Percentiles rank a stretch among this genome's conserved stretches.
phyloP scores from a whole-genome alignment of 2,113 vertebrate species.

The Phalacrocorax pelagicus region DNA sequence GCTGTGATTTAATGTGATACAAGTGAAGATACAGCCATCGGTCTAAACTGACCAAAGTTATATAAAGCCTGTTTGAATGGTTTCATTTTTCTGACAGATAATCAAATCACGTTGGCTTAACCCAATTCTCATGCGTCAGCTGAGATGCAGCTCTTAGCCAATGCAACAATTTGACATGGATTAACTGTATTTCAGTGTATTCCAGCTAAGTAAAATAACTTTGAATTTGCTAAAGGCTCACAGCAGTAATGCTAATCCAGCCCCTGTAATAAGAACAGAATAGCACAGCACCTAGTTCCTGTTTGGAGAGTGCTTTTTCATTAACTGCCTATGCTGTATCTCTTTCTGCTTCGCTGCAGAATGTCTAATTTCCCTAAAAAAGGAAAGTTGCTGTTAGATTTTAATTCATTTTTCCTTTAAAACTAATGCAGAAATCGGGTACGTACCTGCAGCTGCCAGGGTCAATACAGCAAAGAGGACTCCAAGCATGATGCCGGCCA shows the following conservation, averaged over 20 bases:
- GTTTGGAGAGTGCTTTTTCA: background rate
- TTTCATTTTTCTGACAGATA: background rate
- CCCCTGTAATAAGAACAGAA: background rate
- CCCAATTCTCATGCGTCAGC: background rate
- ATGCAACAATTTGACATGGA: background rate
- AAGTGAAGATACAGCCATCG: background rate
- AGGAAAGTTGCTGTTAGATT: background rate
- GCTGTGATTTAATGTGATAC: background rate
- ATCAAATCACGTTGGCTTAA: background rate
- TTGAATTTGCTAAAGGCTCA: background rate
- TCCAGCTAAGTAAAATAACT: background rate
- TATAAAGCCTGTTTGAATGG: background rate
- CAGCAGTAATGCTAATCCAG: background rate
- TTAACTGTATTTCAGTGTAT: background rate
- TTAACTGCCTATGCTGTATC: background rate
- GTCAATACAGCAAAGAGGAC: background rate
- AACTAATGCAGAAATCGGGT: background rate
- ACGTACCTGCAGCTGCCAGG: constrained; percentile 57
- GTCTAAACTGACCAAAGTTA: background rate
- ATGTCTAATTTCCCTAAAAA: background rate
- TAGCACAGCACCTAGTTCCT: background rate
- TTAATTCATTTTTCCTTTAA: background rate
- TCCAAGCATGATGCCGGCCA: constrained; percentile 12
- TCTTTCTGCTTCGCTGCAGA: background rate
- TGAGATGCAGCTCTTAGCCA: background rate